Conservation (phyloP, 2,888 invertebrate species). For the Deilephila porcellus region DNA sequence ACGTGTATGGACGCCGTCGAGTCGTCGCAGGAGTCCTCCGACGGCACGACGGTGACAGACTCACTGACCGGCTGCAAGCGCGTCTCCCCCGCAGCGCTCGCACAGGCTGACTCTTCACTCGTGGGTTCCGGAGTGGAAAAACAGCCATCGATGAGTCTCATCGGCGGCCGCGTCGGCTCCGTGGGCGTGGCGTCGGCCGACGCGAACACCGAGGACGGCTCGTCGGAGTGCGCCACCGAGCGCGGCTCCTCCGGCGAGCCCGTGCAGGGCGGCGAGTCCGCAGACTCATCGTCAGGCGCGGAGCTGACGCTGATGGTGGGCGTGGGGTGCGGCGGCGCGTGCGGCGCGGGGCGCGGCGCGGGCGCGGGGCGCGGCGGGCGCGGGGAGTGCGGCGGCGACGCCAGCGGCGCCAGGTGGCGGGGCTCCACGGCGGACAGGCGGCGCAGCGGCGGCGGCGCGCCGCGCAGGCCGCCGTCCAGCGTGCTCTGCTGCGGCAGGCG, state of each 20-base stretch:
- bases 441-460: constrained; percentile 76
- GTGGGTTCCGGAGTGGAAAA: constrained; percentile 43
- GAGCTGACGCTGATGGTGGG: constrained; percentile 89
- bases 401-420: constrained; percentile 84
- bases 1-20: constrained; percentile 48
- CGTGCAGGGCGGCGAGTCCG: constrained; percentile 59
- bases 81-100: constrained; percentile 50
- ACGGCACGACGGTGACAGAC: constrained; percentile 37
- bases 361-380: constrained; percentile 68
- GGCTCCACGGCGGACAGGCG: constrained; percentile 81
- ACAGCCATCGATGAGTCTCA: constrained; percentile 42
- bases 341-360: constrained; percentile 58
- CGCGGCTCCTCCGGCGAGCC: constrained; percentile 69
- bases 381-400: constrained; percentile 74
- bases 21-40: constrained; percentile 52
- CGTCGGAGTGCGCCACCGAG: constrained; percentile 71
- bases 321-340: constrained; percentile 66
- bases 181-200: constrained; percentile 76
- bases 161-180: constrained; percentile 54
- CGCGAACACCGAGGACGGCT: constrained; percentile 78
- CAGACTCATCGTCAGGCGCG: constrained; percentile 85
- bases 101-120: constrained; percentile 49
- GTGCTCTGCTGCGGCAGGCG: constrained; percentile 88
- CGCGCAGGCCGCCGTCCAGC: constrained; percentile 86
- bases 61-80: constrained; percentile 43